Conservation (phyloP, 2,797 vertebrate species). For the Paguma larvata region DNA sequence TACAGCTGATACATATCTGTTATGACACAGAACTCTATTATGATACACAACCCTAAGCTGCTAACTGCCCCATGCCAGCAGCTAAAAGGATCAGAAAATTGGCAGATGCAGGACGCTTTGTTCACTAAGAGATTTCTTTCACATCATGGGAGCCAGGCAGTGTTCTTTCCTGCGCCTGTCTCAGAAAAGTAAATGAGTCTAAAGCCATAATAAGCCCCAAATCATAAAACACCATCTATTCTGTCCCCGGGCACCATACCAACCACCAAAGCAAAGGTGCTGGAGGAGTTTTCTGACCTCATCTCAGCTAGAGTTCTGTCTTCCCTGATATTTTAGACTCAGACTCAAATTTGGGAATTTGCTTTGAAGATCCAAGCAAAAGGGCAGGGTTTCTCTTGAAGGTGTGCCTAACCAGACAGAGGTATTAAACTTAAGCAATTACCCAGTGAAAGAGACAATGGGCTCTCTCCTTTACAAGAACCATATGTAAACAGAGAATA, state of each 20-base stretch:
- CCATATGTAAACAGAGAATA: neutral
- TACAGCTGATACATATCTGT: neutral
- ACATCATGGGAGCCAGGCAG: neutral
- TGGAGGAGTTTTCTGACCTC: neutral
- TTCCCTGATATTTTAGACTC: neutral
- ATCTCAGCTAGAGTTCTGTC: accelerated
- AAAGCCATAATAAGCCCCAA: neutral
- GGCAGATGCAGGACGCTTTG: neutral
- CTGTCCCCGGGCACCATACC: neutral
- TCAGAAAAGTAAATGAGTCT: neutral
- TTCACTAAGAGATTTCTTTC: neutral
- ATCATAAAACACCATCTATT: neutral
- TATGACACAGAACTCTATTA: too few relatives aligned
- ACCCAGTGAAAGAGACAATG: neutral
- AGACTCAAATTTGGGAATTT: neutral
- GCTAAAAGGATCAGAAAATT: neutral
- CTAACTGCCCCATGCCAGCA: neutral
- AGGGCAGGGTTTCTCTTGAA: neutral
- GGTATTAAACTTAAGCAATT: neutral
- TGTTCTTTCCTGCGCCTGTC: neutral
- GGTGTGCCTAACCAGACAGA: neutral
- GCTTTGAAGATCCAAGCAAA: neutral
- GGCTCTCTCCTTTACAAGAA: neutral
- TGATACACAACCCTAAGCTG: neutral
- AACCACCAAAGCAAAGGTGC: neutral